phyloP scores from a whole-genome alignment of 2,888 invertebrate species.

The Drosophila kambysellisi region DNA sequence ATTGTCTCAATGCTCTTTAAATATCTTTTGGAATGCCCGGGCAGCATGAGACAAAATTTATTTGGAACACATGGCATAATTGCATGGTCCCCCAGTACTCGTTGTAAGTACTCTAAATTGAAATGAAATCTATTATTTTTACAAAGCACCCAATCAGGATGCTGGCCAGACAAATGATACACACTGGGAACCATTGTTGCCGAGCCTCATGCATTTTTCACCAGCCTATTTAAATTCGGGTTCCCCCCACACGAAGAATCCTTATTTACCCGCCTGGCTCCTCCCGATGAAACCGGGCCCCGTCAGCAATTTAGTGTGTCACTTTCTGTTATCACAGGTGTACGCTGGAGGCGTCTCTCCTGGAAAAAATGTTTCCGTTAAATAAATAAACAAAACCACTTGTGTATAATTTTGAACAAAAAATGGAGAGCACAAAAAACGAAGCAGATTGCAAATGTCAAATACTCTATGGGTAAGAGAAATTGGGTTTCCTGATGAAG shows the following conservation, averaged over 20 bases:
- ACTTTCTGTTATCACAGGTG: slow-evolving; percentile 56
- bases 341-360: slow-evolving; percentile 3
- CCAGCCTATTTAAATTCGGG: not conserved
- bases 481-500: not conserved
- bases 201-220: slow-evolving; percentile 31
- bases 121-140: slow-evolving; percentile 55
- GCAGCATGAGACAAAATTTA: slow-evolving; percentile 18
- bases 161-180: slow-evolving; percentile 14
- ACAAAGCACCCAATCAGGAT: slow-evolving; percentile 24
- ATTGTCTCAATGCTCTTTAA: slow-evolving; percentile 35
- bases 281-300: slow-evolving; percentile 9
- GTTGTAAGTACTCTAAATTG: slow-evolving; percentile 27
- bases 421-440: slow-evolving; percentile 1
- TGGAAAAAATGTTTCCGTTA: slow-evolving; percentile 19
- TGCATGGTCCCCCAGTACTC: slow-evolving; percentile 13
- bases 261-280: slow-evolving; percentile 29
- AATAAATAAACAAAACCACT: slow-evolving; percentile 48
- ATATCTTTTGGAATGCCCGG: slow-evolving; percentile 14
- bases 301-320: not conserved
- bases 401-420: slow-evolving; percentile 46
- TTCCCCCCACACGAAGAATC: slow-evolving; percentile 13
- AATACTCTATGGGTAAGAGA: slow-evolving; percentile 12
- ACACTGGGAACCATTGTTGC: slow-evolving; percentile 11
- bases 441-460: not conserved
- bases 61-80: slow-evolving; percentile 35